phyloP scores from a whole-genome alignment of 2,797 vertebrate genomes.

The Atherinosoma microstoma region DNA sequence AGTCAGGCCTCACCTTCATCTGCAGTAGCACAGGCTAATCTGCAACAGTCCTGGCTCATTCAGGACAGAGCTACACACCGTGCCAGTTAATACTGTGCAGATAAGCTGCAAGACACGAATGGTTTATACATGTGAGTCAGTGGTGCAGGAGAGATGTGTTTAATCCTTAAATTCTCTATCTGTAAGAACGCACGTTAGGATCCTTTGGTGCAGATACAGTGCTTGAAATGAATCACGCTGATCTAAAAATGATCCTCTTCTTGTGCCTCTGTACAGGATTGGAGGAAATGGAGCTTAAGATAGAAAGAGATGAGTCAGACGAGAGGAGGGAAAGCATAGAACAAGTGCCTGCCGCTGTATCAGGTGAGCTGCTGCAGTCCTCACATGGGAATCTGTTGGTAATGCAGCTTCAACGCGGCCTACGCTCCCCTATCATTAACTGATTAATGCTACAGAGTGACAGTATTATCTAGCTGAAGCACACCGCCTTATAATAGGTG shows the following conservation, averaged over 20 bases:
- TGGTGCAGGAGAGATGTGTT: constrained; percentile 34
- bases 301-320: constrained; percentile 77
- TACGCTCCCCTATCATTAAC: neutral
- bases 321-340: constrained; percentile 39
- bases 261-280: constrained; percentile 32
- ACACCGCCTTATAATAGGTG: neutral
- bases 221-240: constrained; percentile 48
- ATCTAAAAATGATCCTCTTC: constrained; percentile 54
- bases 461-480: neutral
- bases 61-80: constrained; percentile 39
- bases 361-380: constrained; percentile 40
- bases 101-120: constrained; percentile 40
- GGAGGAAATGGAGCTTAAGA: constrained; percentile 68
- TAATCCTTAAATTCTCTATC: constrained; percentile 36
- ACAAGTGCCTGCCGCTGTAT: constrained; percentile 37
- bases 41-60: constrained; percentile 33
- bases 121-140: constrained; percentile 47
- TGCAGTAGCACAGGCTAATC: constrained; percentile 49
- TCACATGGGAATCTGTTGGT: constrained; percentile 30
- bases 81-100: constrained; percentile 34
- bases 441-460: constrained; percentile 5
- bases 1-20: constrained; percentile 51
- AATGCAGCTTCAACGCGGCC: constrained; percentile 39
- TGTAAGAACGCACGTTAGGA: constrained; percentile 9
- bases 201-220: constrained; percentile 36